A percentile compares a stretch with the other conserved stretches of the same genome.
These are phyloP conservation scores for Isotomurus palustris DNA, from an alignment of 2,888 invertebrate species.

Conservation along the genomic window DNA sequence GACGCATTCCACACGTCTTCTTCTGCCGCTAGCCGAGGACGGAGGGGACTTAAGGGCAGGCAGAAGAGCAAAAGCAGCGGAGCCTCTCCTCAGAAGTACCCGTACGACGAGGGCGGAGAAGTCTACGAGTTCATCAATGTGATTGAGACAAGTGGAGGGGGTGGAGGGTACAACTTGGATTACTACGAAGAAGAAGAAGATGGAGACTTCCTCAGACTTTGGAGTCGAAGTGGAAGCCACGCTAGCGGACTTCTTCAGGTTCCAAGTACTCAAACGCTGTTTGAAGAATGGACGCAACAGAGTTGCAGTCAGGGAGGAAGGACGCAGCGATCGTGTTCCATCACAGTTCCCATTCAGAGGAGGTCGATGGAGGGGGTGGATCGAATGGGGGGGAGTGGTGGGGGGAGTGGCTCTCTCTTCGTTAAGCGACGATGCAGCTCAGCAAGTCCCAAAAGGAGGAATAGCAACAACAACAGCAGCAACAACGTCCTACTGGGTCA, in stretches of 20 bases:
- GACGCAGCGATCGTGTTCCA: slow-evolving; percentile 26
- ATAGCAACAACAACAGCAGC: slow-evolving; percentile 10
- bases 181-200: slow-evolving; percentile 22
- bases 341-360: slow-evolving; percentile 29
- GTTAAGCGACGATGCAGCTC: slow-evolving; percentile 28
- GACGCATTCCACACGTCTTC: no score
- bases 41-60: slow-evolving; percentile 25
- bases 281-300: no score
- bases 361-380: slow-evolving; percentile 16
- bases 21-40: no score
- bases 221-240: no score
- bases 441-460: slow-evolving; percentile 25
- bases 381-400: no score
- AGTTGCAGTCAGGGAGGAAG: slow-evolving; percentile 16
- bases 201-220: no score
- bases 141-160: slow-evolving; percentile 10
- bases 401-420: slow-evolving; percentile 5
- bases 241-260: no score
- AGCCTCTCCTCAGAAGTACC: slow-evolving; percentile 29
- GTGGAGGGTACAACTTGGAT: slow-evolving; percentile 10
- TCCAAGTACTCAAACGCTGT: no score
- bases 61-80: slow-evolving; percentile 32
- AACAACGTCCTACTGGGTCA: neutral
- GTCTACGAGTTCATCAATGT: slow-evolving; percentile 31
- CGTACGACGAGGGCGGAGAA: slow-evolving; percentile 18